Percentiles rank a stretch among this genome's conserved stretches.
These are phyloP conservation scores for Agrotis clavis DNA, from an alignment of 2,888 invertebrate genomes.

Conservation along the genomic window DNA sequence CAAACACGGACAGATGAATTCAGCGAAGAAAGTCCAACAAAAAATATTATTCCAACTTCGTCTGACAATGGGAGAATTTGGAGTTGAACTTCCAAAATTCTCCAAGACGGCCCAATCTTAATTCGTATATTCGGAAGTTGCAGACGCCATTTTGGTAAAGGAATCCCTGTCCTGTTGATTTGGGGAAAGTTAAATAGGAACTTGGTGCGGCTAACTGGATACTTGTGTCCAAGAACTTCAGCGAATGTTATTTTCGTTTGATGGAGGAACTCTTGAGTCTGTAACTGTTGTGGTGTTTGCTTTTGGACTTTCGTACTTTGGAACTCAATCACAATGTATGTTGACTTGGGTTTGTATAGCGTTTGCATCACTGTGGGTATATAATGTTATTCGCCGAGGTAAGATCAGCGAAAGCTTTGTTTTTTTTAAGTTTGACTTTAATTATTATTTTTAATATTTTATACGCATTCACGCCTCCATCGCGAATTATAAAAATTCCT, in stretches of 20 bases:
- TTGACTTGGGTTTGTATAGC: no score
- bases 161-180: constrained; percentile 61
- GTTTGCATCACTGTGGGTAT: no score
- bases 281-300: not conserved
- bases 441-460: no score
- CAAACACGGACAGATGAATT: constrained; percentile 41
- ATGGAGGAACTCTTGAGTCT: constrained; percentile 18
- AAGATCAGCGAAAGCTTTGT: no score
- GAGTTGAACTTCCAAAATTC: constrained; percentile 46
- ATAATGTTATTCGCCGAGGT: no score
- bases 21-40: constrained; percentile 40
- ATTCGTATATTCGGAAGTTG: constrained; percentile 64
- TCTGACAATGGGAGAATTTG: constrained; percentile 54
- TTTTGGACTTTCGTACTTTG: not conserved
- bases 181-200: constrained; percentile 60
- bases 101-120: constrained; percentile 52
- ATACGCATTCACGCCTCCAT: no score
- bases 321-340: not conserved
- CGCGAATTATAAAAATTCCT: no score
- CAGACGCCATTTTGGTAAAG: constrained; percentile 55
- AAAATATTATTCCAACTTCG: constrained; percentile 51
- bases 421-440: no score
- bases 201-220: constrained; percentile 45
- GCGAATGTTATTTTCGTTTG: constrained; percentile 29
- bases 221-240: constrained; percentile 47